phyloP scores from a whole-genome alignment of 1,140 invertebrate genomes.

The Branchinecta lynchi region DNA sequence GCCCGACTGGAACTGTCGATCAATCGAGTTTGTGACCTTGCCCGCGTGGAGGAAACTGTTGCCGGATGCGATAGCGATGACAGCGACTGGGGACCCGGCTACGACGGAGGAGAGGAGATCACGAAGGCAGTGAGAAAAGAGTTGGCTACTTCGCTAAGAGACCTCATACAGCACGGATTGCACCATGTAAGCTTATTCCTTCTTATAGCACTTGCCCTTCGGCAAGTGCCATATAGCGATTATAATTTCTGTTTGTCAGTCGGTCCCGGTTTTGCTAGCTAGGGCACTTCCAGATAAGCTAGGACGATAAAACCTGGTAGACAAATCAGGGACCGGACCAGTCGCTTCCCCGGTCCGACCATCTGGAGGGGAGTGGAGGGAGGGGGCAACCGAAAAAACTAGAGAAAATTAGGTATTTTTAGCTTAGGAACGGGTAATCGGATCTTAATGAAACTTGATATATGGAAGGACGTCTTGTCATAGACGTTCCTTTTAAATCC shows the following conservation, averaged over 20 bases:
- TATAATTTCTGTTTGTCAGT: too few species aligned
- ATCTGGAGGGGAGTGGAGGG: too few species aligned
- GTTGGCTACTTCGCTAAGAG: slow-evolving; percentile 66
- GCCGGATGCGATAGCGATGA: slow-evolving; percentile 40
- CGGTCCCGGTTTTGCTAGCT: too few species aligned
- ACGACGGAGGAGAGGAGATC: slow-evolving; percentile 47
- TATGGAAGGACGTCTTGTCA: too few species aligned
- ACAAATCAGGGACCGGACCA: too few species aligned
- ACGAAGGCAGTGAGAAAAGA: slow-evolving; percentile 80
- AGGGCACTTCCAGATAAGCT: too few species aligned
- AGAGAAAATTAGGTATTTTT: background rate
- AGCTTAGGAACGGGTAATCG: too few species aligned
- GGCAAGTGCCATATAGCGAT: too few species aligned
- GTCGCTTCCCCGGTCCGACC: too few species aligned
- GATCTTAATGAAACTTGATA: too few species aligned
- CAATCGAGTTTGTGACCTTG: slow-evolving; percentile 50
- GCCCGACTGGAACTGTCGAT: slow-evolving; percentile 83
- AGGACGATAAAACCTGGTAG: too few species aligned
- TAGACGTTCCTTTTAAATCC: background rate
- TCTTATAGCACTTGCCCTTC: too few species aligned
- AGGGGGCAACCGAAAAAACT: background rate
- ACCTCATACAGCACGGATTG: slow-evolving; percentile 87
- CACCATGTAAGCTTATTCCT: slow-evolving; percentile 37
- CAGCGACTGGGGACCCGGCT: slow-evolving; percentile 33
- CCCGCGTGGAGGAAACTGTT: slow-evolving; percentile 32